These are phyloP conservation scores for Scaptomyza polygonia DNA, from an alignment of 2,888 invertebrate species.

Conservation along the genomic window DNA sequence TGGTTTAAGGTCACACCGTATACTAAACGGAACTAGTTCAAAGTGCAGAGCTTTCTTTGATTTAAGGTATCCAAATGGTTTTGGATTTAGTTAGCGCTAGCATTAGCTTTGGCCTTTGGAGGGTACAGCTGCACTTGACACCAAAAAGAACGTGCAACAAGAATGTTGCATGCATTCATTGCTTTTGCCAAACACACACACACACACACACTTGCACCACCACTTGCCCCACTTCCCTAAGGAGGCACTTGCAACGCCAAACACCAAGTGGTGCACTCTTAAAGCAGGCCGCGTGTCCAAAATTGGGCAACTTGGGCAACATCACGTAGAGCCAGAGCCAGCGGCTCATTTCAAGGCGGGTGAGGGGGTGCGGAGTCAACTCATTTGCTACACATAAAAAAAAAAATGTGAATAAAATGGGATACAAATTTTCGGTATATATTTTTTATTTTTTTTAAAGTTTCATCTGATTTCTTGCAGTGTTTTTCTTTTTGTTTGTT, in stretches of 20 bases:
- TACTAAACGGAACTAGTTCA: conserved; percentile 14
- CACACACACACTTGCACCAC: background rate
- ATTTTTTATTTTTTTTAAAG: too few relatives aligned
- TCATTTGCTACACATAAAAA: conserved; percentile 19
- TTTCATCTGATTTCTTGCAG: too few relatives aligned
- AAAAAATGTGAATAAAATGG: too few relatives aligned
- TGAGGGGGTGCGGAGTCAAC: too few relatives aligned
- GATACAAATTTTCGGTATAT: too few relatives aligned
- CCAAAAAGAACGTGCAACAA: conserved; percentile 41
- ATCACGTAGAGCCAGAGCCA: conserved; percentile 63
- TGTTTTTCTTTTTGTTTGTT: too few relatives aligned
- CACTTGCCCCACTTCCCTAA: conserved; percentile 29
- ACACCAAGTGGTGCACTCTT: conserved; percentile 38
- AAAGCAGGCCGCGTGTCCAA: conserved; percentile 49
- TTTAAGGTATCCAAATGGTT: conserved; percentile 28
- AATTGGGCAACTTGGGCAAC: conserved; percentile 70
- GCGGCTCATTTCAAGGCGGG: conserved; percentile 8
- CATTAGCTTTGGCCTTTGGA: conserved; percentile 35
- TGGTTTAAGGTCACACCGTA: too few relatives aligned
- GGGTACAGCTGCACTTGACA: conserved; percentile 46
- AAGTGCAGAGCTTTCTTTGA: background rate
- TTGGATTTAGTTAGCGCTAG: conserved; percentile 54
- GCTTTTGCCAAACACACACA: conserved; percentile 3
- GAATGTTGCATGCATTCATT: conserved; percentile 42
- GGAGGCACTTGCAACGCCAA: conserved; percentile 43